A percentile compares a stretch with the other conserved stretches of the same genome.
Conservation (phyloP, 2,113 vertebrate genomes). For the Ctenomys sociabilis region DNA sequence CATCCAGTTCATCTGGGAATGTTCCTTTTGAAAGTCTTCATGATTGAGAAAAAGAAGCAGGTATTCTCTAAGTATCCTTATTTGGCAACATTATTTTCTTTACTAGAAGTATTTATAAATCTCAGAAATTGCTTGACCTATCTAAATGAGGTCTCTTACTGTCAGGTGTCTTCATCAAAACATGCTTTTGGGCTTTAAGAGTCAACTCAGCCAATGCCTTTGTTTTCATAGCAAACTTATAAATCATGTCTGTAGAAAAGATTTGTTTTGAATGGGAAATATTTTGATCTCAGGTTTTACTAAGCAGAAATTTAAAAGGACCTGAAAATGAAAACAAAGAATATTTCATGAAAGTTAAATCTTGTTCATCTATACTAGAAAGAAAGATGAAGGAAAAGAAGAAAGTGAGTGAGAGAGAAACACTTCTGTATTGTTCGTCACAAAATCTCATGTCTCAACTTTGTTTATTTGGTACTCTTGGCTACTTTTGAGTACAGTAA, state of each 20-base stretch:
- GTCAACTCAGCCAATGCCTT: conserved; percentile 53
- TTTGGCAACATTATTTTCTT: neutral
- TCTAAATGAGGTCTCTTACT: conserved; percentile 45
- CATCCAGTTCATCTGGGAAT: conserved; percentile 25
- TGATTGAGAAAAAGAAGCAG: conserved; percentile 47
- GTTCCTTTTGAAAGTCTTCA: neutral
- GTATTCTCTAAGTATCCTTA: conserved; percentile 18
- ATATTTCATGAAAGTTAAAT: neutral
- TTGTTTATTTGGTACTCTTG: neutral
- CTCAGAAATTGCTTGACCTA: conserved; percentile 60
- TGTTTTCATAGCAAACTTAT: conserved; percentile 60
- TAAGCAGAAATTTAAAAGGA: conserved; percentile 49
- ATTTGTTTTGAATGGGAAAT: conserved; percentile 39
- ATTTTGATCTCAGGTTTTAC: conserved; percentile 69
- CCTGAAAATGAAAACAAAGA: neutral
- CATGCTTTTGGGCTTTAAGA: conserved; percentile 38
- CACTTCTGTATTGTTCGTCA: neutral
- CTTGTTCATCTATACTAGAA: neutral
- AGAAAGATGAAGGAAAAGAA: too few relatives aligned
- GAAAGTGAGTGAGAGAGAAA: neutral
- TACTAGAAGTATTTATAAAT: conserved; percentile 47
- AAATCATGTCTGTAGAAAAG: conserved; percentile 50
- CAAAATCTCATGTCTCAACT: neutral
- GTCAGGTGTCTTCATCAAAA: conserved; percentile 71
- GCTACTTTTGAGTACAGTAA: neutral